These are phyloP conservation scores for Hyphantria cunea DNA, from an alignment of 1,140 invertebrate species.

Conservation along the genomic window DNA sequence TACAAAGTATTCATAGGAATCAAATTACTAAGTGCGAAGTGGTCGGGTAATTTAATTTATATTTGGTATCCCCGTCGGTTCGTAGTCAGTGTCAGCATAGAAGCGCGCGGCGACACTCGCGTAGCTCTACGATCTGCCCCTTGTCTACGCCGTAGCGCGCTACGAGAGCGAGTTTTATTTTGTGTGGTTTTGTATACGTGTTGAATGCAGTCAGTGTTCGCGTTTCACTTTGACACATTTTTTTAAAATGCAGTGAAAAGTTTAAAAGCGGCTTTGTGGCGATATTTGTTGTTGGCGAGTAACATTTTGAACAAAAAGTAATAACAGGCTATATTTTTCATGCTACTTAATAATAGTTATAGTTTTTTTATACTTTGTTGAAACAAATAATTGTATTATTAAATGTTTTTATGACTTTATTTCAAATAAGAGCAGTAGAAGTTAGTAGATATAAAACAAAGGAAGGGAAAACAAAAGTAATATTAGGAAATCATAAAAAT, in stretches of 20 bases:
- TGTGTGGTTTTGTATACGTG: slow-evolving; percentile 14
- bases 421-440: no score
- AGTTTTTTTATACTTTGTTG: no score
- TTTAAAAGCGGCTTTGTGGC: slow-evolving; percentile 10
- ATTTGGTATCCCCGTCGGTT: slow-evolving; percentile 31
- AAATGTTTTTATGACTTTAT: no score
- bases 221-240: slow-evolving; percentile 27
- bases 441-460: no score
- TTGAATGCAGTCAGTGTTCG: slow-evolving; percentile 24
- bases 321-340: slow-evolving; percentile 13
- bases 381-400: no score
- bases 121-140: slow-evolving; percentile 7
- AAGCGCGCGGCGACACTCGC: slow-evolving; percentile 22
- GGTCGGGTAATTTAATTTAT: slow-evolving; percentile 35
- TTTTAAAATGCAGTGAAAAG: slow-evolving; percentile 30
- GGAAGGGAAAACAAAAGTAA: no score
- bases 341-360: neutral
- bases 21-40: slow-evolving; percentile 29
- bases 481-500: no score
- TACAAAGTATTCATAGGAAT: neutral
- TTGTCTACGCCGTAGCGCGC: slow-evolving; percentile 28
- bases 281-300: slow-evolving; percentile 7
- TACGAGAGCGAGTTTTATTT: slow-evolving; percentile 21
- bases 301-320: slow-evolving; percentile 11
- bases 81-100: slow-evolving; percentile 29